phyloP scores from a whole-genome alignment of 2,888 invertebrate species.

The Lycocerus yunnanus region DNA sequence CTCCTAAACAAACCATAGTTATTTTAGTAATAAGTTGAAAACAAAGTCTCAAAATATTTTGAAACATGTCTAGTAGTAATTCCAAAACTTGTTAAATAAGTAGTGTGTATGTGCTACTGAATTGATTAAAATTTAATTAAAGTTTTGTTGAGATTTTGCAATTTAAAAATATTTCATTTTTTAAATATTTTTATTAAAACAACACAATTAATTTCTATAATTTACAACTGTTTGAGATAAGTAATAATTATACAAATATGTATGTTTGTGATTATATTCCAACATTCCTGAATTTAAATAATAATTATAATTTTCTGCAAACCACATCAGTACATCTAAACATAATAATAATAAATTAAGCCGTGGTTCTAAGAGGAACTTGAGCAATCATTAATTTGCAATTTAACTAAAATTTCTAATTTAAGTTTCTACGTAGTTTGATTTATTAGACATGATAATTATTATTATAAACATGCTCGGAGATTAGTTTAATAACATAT shows the following conservation, averaged over 20 bases:
- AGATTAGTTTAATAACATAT: background rate
- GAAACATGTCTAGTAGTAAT: background rate
- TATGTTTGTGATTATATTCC: no score
- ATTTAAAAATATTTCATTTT: background rate
- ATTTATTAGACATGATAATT: background rate
- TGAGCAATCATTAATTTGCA: background rate
- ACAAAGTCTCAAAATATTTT: background rate
- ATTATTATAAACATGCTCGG: background rate
- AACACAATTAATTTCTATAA: no score
- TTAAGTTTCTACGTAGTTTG: background rate
- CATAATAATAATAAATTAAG: background rate
- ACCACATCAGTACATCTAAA: background rate
- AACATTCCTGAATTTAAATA: no score
- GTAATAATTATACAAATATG: no score
- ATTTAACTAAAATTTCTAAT: background rate
- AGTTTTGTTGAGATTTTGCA: background rate
- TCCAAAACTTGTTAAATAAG: background rate
- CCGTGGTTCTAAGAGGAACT: background rate
- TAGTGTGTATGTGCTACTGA: background rate
- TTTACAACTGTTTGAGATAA: no score
- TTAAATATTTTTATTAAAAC: background rate
- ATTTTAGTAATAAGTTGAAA: background rate
- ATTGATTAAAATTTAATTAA: background rate
- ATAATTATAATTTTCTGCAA: no score
- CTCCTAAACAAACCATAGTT: background rate